These are phyloP conservation scores for Phoebastria nigripes DNA, from an alignment of 2,797 vertebrate species.

Conservation along the genomic window DNA sequence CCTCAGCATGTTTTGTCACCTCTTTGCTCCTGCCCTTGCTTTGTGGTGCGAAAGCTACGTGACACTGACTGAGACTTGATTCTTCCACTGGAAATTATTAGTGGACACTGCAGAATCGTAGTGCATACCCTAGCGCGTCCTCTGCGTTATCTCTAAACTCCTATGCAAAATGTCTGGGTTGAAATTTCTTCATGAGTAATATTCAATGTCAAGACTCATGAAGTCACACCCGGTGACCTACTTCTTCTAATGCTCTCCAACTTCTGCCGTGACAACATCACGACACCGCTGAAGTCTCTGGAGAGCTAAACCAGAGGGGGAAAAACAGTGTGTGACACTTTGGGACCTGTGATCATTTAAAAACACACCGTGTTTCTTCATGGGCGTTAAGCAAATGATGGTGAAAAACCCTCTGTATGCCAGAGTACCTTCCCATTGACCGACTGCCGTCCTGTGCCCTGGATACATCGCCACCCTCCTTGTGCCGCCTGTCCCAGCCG, in stretches of 20 bases:
- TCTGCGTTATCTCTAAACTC: neutral
- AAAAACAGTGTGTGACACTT: neutral
- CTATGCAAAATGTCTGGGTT: constrained; percentile 21
- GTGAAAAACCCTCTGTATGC: neutral
- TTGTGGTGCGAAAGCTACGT: neutral
- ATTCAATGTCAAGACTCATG: neutral
- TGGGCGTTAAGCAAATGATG: neutral
- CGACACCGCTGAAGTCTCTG: neutral
- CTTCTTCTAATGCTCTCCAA: neutral
- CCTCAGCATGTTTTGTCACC: neutral
- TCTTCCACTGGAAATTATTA: constrained; percentile 47
- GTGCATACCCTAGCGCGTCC: neutral
- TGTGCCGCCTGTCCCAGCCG: rapidly evolving
- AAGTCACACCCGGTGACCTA: constrained; percentile 1
- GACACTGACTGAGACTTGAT: neutral
- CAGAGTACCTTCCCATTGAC: neutral
- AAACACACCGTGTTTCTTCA: neutral
- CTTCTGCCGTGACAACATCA: neutral
- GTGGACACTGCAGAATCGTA: neutral
- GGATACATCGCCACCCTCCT: neutral
- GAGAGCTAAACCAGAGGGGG: neutral
- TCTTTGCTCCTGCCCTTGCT: neutral
- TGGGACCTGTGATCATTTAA: neutral
- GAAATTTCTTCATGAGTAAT: constrained; percentile 32
- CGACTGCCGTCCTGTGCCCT: rapidly evolving